phyloP scores from a whole-genome alignment of 1,140 invertebrate genomes.

The Teleogryllus occipitalis region DNA sequence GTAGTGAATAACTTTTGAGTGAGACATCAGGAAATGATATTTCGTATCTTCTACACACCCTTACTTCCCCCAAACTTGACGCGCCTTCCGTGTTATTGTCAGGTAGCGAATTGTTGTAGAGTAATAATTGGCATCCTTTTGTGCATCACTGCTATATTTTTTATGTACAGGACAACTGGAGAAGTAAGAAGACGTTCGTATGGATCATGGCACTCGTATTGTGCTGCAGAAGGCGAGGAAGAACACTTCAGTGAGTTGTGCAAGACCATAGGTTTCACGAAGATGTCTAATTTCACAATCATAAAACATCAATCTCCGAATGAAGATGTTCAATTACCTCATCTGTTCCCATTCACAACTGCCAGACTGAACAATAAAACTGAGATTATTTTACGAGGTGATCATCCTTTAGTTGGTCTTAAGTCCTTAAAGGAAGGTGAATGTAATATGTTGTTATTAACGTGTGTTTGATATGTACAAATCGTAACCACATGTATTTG shows the following conservation, averaged over 20 bases:
- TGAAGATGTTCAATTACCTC: neutral
- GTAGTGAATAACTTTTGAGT: too few species aligned
- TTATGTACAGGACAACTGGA: neutral
- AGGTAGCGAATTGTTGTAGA: neutral
- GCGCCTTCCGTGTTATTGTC: neutral
- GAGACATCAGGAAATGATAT: too few species aligned
- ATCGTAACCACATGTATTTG: neutral
- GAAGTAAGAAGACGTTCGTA: neutral
- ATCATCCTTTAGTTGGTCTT: neutral
- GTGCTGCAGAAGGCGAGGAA: neutral
- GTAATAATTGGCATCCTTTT: too few species aligned
- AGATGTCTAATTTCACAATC: neutral
- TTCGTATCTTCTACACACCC: too few species aligned
- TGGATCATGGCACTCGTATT: neutral
- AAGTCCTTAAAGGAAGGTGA: neutral
- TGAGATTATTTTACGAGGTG: neutral
- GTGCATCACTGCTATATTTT: neutral
- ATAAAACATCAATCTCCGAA: neutral
- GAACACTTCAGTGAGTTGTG: neutral
- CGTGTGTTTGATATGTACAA: neutral
- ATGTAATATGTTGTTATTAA: neutral
- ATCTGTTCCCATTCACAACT: neutral
- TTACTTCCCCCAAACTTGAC: neutral
- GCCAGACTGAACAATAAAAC: neutral
- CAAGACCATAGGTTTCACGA: neutral